Base-by-base conservation (phyloP, 1,140 invertebrate species). In the Penaeus chinensis region DNA sequence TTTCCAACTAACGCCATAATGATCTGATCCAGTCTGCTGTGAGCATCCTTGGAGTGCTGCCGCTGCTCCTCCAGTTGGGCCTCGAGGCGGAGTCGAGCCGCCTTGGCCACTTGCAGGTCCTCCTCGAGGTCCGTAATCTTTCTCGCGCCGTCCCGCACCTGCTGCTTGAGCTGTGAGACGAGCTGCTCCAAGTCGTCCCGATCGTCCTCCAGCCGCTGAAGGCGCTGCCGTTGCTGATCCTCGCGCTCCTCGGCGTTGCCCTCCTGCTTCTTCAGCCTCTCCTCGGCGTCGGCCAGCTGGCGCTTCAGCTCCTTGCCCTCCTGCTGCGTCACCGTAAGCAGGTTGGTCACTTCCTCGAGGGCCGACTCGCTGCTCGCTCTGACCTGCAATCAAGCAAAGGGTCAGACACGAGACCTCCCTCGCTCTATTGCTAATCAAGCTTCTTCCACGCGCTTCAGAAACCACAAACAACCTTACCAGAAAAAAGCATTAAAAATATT, bases 11-110 rank as follows among this genome's bases (percentile, higher is more conserved):
- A 87, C 86, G 86, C n/a, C 54, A 82, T 16, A 37, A 87, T 60
- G 22, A 82, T 87, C 4, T 87, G 66, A 22, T 87, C 66, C n/a
- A 87, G 86, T 63, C 80, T 87, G 60, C 54, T 27, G 32, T 82
- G 80, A n/a, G 86, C 80, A 13, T 87, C 86, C 19, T 65, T 77
- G 54, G 86, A 62, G 61, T 87, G 86, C 24, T 78, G 80, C 20
- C 86, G 61, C 81, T 87, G 80, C 42, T 87, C 86, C 86, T 87
- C 86, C 66, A 87, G 81, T 61, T 87, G 86, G 61, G 54, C 74
- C 86, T 87, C 86, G n/a, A 87, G 61, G 19, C 86, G 65, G 16
- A 37, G 65, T 32, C 66, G 82, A 13, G 80, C 78, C 16, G 80
- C 86, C 71, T 82, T 76, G 2, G 86, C 86, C 11, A 71, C 74